Evolutionary conservation across 1,140 invertebrate species (phyloP).

Genomic region (Orussus abietinus): DNA sequence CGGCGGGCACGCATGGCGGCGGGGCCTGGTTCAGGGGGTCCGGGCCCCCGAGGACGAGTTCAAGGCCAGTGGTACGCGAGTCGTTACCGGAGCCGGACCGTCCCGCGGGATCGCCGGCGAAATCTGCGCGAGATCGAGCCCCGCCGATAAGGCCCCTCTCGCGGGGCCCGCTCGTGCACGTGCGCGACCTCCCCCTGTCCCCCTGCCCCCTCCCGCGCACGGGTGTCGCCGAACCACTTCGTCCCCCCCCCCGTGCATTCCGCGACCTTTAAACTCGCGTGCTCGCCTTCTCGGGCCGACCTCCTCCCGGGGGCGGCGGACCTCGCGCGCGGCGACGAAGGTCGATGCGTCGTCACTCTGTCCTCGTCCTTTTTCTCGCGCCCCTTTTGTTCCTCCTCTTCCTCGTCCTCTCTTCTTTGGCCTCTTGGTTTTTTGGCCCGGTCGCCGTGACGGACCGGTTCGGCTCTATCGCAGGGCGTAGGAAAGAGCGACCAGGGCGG

Average conservation of each 20-base stretch:
- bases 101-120: background rate
- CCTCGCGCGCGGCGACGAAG: too few species aligned
- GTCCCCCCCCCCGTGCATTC: background rate
- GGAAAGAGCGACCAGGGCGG: too few species aligned
- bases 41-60: slow-evolving; percentile 27
- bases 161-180: too few species aligned
- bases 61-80: slow-evolving; percentile 21
- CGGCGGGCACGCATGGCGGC: too few species aligned
- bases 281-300: too few species aligned
- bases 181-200: background rate
- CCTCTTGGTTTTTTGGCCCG: slow-evolving; percentile 1
- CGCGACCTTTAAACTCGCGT: background rate
- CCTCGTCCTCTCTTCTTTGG: slow-evolving; percentile 4
- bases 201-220: background rate
- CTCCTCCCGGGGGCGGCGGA: too few species aligned
- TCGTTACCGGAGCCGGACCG: too few species aligned
- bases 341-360: too few species aligned
- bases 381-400: slow-evolving; percentile 13
- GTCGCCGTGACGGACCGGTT: too few species aligned
- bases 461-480: too few species aligned
- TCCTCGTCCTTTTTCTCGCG: slow-evolving; percentile 8
- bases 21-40: slow-evolving; percentile 18
- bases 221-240: slow-evolving; percentile 10
- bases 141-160: too few species aligned
- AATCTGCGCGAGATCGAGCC: too few species aligned